Evolutionary conservation across 2,113 vertebrate genomes (phyloP).

Genomic region (Syrmaticus mikado): DNA sequence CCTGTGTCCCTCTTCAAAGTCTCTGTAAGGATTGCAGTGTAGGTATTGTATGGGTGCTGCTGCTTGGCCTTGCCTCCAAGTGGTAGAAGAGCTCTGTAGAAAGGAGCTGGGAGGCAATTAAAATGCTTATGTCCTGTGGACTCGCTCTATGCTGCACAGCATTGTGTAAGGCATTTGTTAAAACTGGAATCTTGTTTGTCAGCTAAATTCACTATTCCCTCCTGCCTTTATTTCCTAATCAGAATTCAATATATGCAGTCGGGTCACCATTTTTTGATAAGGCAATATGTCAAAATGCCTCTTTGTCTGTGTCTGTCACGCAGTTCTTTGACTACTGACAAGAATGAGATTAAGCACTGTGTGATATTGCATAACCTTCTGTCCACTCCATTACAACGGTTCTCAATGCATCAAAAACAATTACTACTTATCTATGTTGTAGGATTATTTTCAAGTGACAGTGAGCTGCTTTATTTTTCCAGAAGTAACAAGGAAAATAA

Average conservation of each 20-base stretch:
- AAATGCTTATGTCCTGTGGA: background rate
- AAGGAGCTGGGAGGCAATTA: background rate
- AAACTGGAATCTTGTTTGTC: background rate
- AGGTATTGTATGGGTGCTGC: background rate
- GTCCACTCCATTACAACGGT: background rate
- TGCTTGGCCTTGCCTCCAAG: background rate
- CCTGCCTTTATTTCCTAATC: background rate
- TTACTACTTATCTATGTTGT: constrained; percentile 32
- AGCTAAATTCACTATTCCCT: background rate
- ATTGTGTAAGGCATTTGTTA: background rate
- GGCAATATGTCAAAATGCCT: constrained; percentile 1
- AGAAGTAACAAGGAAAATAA: constrained; percentile 15
- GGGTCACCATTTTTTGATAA: background rate
- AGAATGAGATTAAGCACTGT: background rate
- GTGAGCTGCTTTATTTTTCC: background rate
- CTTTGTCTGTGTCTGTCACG: background rate
- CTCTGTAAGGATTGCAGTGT: background rate
- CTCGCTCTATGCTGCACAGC: background rate
- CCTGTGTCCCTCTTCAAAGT: background rate
- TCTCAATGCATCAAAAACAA: background rate
- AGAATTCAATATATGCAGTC: background rate
- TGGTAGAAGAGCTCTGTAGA: background rate
- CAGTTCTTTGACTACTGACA: constrained; percentile 2
- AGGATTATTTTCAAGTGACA: constrained; percentile 34
- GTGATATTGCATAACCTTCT: constrained; percentile 26